phyloP scores from a whole-genome alignment of 2,888 invertebrate species.

The Erannis defoliaria region DNA sequence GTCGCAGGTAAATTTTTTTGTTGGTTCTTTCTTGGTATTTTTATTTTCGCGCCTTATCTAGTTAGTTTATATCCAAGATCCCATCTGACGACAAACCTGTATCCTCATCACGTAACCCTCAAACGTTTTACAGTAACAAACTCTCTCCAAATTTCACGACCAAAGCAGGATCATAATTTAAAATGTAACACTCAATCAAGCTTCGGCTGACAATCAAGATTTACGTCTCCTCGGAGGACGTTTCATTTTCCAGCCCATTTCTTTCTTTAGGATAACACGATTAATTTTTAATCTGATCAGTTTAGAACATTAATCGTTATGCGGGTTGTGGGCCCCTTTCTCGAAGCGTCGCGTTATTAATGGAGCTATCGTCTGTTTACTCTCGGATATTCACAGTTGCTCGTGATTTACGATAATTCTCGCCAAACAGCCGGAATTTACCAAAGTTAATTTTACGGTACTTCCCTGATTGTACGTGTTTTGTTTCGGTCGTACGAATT shows the following conservation, averaged over 20 bases:
- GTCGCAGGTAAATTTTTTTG: no score
- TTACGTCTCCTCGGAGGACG: slow-evolving; percentile 67
- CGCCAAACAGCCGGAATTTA: slow-evolving; percentile 43
- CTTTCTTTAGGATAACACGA: slow-evolving; percentile 70
- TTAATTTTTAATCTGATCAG: slow-evolving; percentile 77
- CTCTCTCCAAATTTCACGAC: slow-evolving; percentile 45
- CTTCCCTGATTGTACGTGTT: slow-evolving; percentile 51
- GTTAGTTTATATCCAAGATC: no score
- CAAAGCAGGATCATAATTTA: slow-evolving; percentile 72
- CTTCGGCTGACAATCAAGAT: slow-evolving; percentile 75
- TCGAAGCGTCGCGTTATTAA: slow-evolving; percentile 46
- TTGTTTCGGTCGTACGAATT: slow-evolving; percentile 46
- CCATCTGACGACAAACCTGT: slow-evolving; percentile 11
- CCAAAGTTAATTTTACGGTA: slow-evolving; percentile 48
- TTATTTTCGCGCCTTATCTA: no score
- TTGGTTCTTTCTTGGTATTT: no score
- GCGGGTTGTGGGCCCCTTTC: slow-evolving; percentile 25
- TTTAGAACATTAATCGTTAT: slow-evolving; percentile 58
- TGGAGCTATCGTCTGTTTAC: slow-evolving; percentile 61
- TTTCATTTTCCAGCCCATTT: slow-evolving; percentile 77
- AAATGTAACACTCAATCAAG: slow-evolving; percentile 84
- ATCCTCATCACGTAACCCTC: slow-evolving; percentile 37
- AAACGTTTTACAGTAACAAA: slow-evolving; percentile 34
- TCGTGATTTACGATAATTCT: slow-evolving; percentile 59
- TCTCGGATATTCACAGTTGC: slow-evolving; percentile 55